Percentiles rank a stretch among this genome's conserved stretches.
These are phyloP conservation scores for Phyllostomus discolor DNA, from an alignment of 2,113 vertebrate species.

Conservation along the genomic window DNA sequence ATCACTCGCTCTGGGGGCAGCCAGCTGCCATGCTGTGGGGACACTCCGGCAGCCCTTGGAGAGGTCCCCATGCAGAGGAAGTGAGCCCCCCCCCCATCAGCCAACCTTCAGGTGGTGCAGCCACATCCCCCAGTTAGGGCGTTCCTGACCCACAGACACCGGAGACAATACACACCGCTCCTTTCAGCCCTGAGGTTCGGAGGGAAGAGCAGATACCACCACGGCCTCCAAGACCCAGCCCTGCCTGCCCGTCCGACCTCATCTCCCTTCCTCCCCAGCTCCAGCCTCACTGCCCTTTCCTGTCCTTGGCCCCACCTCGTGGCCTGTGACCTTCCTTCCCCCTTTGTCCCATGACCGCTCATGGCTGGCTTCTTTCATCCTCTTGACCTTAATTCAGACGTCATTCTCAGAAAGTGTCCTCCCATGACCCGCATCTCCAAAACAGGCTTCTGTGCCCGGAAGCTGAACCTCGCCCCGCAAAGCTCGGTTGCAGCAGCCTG, in stretches of 20 bases:
- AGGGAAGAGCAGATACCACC: neutral
- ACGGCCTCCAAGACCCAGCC: neutral
- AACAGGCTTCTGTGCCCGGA: neutral
- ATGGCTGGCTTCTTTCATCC: neutral
- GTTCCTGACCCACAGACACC: neutral
- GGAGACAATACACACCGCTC: neutral
- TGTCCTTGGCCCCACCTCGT: neutral
- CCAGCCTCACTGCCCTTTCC: neutral
- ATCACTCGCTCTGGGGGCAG: neutral
- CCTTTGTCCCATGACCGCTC: neutral
- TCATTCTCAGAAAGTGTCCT: neutral
- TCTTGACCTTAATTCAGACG: neutral
- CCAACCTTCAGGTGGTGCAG: neutral
- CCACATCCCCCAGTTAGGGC: rapidly evolving
- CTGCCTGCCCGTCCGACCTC: rapidly evolving
- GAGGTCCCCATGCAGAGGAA: no score
- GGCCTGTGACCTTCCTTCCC: neutral
- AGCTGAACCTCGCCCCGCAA: neutral
- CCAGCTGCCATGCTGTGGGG: neutral
- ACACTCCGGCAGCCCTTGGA: neutral
- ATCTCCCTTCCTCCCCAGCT: rapidly evolving
- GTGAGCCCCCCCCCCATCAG: neutral
- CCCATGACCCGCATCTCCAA: neutral
- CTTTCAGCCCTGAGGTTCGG: neutral
- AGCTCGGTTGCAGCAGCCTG: neutral